Conservation (phyloP, 1,140 invertebrate species). For the Cotesia glomerata region DNA sequence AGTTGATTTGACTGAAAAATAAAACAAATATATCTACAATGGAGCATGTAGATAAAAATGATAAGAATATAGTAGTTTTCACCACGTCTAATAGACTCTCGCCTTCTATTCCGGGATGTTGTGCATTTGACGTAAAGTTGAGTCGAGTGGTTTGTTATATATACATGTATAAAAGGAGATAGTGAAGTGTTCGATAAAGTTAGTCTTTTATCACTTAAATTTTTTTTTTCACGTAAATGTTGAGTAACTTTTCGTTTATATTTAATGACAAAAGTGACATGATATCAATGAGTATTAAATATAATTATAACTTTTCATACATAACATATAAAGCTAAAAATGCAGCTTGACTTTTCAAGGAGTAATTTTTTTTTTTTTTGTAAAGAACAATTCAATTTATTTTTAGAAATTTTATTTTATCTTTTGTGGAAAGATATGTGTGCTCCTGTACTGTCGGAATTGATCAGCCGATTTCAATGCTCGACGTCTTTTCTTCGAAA, state of each 20-base stretch:
- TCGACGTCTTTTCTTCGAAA: no score
- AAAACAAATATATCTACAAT: background rate
- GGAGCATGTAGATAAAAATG: background rate
- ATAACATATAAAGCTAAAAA: no score
- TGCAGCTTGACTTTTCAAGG: no score
- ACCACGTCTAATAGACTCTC: constrained; percentile 22
- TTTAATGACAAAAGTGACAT: background rate
- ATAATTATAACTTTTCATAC: no score
- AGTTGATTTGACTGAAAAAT: no score
- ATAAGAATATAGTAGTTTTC: constrained; percentile 10
- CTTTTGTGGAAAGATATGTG: no score
- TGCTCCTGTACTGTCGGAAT: no score
- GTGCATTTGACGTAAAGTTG: constrained; percentile 35
- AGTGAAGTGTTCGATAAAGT: constrained; percentile 18
- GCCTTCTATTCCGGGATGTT: constrained; percentile 15
- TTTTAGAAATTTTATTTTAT: no score
- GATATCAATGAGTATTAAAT: no score
- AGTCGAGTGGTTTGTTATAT: constrained; percentile 15
- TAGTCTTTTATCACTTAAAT: background rate
- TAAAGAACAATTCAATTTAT: no score
- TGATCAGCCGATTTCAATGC: no score
- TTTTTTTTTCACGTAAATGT: background rate
- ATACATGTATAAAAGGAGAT: background rate
- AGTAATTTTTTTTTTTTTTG: no score
- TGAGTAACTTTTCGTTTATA: background rate